Evolutionary conservation across 2,797 vertebrate species (phyloP).

Genomic region (Anniella stebbinsi): DNA sequence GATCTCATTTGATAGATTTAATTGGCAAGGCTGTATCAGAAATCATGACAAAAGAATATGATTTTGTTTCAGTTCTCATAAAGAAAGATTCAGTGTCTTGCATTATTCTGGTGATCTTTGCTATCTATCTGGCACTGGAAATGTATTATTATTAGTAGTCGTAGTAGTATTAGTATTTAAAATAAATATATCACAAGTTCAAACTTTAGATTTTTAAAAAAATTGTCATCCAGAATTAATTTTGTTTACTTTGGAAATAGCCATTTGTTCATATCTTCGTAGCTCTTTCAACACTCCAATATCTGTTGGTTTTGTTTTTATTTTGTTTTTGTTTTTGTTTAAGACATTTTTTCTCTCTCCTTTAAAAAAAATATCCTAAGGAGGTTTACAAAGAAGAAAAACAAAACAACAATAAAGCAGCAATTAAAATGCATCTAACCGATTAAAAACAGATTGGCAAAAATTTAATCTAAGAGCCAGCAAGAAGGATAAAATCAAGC

Average conservation of each 20-base stretch:
- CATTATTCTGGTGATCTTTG: conserved; percentile 52
- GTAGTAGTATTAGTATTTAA: too few species aligned
- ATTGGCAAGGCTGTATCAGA: conserved; percentile 44
- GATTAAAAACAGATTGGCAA: not conserved
- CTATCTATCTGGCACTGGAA: conserved; percentile 41
- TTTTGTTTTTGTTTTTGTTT: not conserved
- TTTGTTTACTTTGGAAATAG: not conserved
- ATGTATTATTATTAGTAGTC: conserved; percentile 25
- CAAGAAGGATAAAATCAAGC: not conserved
- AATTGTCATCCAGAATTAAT: not conserved
- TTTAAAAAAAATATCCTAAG: not conserved
- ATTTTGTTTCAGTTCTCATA: conserved; percentile 53
- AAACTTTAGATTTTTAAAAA: not conserved
- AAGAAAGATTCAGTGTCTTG: conserved; percentile 53
- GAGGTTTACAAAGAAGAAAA: not conserved
- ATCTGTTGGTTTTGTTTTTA: not conserved
- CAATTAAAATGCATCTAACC: not conserved
- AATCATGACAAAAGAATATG: conserved; percentile 34
- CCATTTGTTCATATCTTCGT: not conserved
- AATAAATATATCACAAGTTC: not conserved
- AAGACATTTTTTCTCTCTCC: not conserved
- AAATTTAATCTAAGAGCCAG: not conserved
- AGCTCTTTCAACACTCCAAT: not conserved
- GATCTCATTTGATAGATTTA: conserved; percentile 65
- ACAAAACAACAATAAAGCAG: not conserved